These are phyloP conservation scores for Sinocyclocheilus rhinocerous DNA, from an alignment of 2,113 vertebrate species.

Conservation along the genomic window DNA sequence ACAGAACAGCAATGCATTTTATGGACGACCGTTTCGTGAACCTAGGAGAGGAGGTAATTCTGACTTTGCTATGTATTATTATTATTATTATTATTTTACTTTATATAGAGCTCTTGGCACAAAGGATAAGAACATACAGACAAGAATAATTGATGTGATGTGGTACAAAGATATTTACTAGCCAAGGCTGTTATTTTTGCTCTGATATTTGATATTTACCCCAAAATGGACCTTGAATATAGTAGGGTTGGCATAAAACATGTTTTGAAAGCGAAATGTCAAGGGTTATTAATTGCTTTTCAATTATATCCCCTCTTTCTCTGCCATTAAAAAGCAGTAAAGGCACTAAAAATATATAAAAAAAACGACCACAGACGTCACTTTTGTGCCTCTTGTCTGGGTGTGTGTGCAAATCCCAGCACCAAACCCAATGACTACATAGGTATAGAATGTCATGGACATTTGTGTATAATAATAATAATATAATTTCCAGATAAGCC, in stretches of 20 bases:
- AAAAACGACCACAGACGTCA: not conserved
- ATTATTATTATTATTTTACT: too few relatives aligned
- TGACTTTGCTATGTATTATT: too few relatives aligned
- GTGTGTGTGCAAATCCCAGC: slow-evolving; percentile 14
- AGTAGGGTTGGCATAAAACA: not conserved
- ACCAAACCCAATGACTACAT: slow-evolving; percentile 53
- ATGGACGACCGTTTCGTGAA: too few relatives aligned
- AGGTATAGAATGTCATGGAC: slow-evolving; percentile 53
- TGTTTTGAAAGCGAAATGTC: slow-evolving; percentile 7
- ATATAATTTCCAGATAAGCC: slow-evolving; percentile 45
- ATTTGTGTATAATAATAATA: slow-evolving; percentile 46
- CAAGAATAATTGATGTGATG: not conserved
- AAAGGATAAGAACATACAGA: not conserved
- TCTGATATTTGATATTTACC: not conserved
- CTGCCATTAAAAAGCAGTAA: slow-evolving; percentile 1
- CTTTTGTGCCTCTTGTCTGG: not conserved
- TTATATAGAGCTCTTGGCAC: not conserved
- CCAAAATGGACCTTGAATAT: not conserved
- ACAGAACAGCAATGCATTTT: too few relatives aligned
- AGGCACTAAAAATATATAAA: not conserved
- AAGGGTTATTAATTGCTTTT: not conserved
- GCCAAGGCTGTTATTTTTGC: not conserved
- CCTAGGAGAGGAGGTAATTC: too few relatives aligned
- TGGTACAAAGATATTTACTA: not conserved
- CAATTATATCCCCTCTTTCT: not conserved